Evolutionary conservation across 2,888 invertebrate genomes (phyloP).

Genomic region (Augiades crinisus): DNA sequence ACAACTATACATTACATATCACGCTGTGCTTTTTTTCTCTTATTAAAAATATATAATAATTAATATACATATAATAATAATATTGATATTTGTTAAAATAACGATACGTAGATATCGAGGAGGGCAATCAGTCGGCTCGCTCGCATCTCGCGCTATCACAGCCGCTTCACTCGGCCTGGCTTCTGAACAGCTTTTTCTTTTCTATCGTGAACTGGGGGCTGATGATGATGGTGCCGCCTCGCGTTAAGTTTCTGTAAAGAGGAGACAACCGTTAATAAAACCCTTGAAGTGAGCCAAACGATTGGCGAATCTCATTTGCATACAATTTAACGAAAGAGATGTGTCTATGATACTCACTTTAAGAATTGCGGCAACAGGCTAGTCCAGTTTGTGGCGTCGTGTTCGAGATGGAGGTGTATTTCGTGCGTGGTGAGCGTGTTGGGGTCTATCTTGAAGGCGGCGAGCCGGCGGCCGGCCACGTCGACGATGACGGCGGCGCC

Average conservation of each 20-base stretch:
- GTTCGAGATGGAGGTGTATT: conserved; percentile 92
- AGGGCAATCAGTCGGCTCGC: conserved; percentile 76
- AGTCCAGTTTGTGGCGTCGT: conserved; percentile 93
- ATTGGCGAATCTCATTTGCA: too few relatives aligned
- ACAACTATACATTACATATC: conserved; percentile 80
- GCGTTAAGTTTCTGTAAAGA: conserved; percentile 88
- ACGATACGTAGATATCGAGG: conserved; percentile 78
- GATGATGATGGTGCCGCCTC: conserved; percentile 93
- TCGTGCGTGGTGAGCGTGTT: conserved; percentile 95
- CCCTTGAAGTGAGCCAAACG: too few relatives aligned
- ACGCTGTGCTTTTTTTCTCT: conserved; percentile 81
- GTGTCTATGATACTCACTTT: too few relatives aligned
- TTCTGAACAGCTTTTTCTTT: conserved; percentile 95
- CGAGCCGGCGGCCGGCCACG: conserved; percentile 89
- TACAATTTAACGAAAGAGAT: too few relatives aligned
- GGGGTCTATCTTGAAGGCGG: conserved; percentile 92
- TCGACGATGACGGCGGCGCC: conserved; percentile 93
- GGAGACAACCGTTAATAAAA: conserved; percentile 28
- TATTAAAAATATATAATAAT: conserved; percentile 79
- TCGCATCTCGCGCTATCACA: conserved; percentile 57
- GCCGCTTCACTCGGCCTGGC: conserved; percentile 79
- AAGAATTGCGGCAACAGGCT: conserved; percentile 93
- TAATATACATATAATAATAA: conserved; percentile 77
- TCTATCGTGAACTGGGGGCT: conserved; percentile 93
- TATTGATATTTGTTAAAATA: conserved; percentile 80